These are phyloP conservation scores for Galendromus occidentalis DNA, from an alignment of 1,140 invertebrate species.

Conservation along the genomic window DNA sequence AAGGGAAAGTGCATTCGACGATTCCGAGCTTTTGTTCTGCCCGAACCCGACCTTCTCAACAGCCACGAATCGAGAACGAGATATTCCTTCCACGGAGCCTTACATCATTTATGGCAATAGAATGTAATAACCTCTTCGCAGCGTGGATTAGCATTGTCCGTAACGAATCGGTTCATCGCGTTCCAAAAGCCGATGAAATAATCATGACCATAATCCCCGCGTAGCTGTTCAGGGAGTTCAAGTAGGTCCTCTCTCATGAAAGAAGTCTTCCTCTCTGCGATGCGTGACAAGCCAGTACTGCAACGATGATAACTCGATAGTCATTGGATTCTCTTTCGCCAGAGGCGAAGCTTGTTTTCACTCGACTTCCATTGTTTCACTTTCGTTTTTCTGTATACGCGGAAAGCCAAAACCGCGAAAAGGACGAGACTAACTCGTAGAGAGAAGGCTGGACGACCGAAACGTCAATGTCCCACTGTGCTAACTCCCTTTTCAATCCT, in stretches of 20 bases:
- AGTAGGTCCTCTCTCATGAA: neutral
- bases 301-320: too few relatives aligned
- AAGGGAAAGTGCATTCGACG: too few relatives aligned
- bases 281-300: neutral
- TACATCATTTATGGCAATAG: neutral
- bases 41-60: too few relatives aligned
- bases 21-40: too few relatives aligned
- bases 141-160: neutral
- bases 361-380: too few relatives aligned
- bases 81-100: too few relatives aligned
- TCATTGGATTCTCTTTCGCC: too few relatives aligned
- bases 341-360: too few relatives aligned
- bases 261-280: neutral
- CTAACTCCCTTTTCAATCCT: conserved; percentile 34
- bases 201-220: conserved; percentile 11
- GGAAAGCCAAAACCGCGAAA: too few relatives aligned
- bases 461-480: conserved; percentile 33
- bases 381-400: too few relatives aligned
- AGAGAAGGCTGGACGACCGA: conserved; percentile 33
- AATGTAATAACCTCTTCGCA: neutral
- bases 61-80: too few relatives aligned
- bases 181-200: conserved; percentile 4
- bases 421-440: conserved; percentile 27
- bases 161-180: neutral
- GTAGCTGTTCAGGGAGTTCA: conserved; percentile 17